phyloP scores from a whole-genome alignment of 1,140 invertebrate species.

The Riptortus pedestris region DNA sequence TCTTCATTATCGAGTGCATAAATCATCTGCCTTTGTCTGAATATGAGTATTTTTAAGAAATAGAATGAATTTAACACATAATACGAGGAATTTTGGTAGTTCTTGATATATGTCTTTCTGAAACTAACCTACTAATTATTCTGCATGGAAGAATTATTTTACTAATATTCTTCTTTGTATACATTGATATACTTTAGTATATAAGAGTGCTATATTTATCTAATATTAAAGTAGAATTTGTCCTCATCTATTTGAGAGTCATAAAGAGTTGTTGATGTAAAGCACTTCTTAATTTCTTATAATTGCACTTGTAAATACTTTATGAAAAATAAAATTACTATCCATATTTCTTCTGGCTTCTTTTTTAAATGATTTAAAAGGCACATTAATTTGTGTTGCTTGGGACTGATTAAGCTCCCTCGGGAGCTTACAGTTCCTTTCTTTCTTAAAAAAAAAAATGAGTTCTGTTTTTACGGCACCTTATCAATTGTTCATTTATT shows the following conservation, averaged over 20 bases:
- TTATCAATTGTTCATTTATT: conserved; percentile 15
- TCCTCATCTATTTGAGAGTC: no score
- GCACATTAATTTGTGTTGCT: conserved; percentile 42
- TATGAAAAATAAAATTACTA: conserved; percentile 33
- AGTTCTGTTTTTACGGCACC: conserved; percentile 21
- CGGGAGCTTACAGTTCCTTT: neutral
- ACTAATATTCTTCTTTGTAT: no score
- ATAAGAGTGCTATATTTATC: no score
- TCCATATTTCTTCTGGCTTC: conserved; percentile 31
- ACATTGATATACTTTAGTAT: no score
- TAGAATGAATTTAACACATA: no score
- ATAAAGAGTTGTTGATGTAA: conserved; percentile 13
- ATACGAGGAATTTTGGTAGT: no score
- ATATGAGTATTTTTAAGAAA: no score
- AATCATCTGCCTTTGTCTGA: neutral
- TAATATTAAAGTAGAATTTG: no score
- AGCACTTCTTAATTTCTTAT: conserved; percentile 2
- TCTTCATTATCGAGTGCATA: neutral
- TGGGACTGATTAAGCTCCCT: neutral
- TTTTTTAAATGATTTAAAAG: conserved; percentile 37
- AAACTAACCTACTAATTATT: no score
- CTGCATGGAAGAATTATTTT: no score
- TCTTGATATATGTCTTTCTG: no score
- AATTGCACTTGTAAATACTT: conserved; percentile 30
- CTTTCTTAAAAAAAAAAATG: conserved; percentile 14